Percentiles rank a stretch among this genome's conserved stretches.
Evolutionary conservation across 1,140 invertebrate genomes (phyloP).

Genomic region (Coptotermes formosanus): DNA sequence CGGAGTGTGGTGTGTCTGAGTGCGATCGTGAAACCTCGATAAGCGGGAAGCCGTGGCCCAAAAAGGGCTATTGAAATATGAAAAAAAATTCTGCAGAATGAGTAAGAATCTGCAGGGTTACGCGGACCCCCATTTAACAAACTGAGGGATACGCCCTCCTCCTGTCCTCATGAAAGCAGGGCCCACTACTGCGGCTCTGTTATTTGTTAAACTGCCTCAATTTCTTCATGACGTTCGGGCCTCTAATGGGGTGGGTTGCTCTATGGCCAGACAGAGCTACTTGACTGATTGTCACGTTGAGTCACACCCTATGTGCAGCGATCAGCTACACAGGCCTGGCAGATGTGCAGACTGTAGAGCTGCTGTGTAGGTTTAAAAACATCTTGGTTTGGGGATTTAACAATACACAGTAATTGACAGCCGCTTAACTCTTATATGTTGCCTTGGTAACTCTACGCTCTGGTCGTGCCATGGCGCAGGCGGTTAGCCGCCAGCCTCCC

Average conservation of each 20-base stretch:
- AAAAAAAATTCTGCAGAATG: no score
- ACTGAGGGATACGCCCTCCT: no score
- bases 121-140: no score
- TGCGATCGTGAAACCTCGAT: no score
- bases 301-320: neutral
- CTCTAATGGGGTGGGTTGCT: neutral
- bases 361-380: neutral
- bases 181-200: neutral
- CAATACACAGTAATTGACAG: neutral
- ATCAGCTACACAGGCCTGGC: neutral
- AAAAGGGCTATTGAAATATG: no score
- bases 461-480: no score
- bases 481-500: no score
- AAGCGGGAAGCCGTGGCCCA: no score
- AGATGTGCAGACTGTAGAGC: neutral
- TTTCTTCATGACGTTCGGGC: neutral
- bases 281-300: neutral
- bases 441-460: neutral
- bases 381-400: neutral
- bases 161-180: neutral
- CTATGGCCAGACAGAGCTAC: neutral
- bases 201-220: neutral
- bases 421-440: neutral
- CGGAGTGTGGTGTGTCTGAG: no score
- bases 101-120: no score